Percentiles rank a stretch among this genome's conserved stretches.
Conservation (phyloP, 2,797 vertebrate species). For the Bufotes viridis region DNA sequence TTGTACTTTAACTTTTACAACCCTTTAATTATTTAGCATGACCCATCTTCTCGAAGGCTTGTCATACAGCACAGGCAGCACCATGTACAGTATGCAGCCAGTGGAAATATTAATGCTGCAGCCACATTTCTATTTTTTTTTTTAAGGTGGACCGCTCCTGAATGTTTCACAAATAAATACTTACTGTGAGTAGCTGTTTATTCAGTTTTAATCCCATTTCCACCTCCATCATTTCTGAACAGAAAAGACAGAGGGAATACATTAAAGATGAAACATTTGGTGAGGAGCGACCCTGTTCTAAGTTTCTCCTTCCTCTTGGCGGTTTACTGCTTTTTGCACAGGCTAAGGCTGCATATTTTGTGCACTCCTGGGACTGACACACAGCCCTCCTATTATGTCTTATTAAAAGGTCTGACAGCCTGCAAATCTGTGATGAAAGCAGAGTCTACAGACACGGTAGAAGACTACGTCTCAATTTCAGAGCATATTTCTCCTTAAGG, state of each 20-base stretch:
- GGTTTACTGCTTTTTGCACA: conserved; percentile 66
- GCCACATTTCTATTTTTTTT: background rate
- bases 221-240: conserved; percentile 41
- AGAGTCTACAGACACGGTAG: conserved; percentile 57
- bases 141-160: background rate
- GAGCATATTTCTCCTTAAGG: conserved; percentile 17
- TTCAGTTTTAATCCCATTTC: conserved; percentile 50
- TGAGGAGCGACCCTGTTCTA: conserved; percentile 7
- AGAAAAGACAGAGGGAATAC: conserved; percentile 41
- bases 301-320: conserved; percentile 50
- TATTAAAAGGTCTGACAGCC: conserved; percentile 66
- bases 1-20: background rate
- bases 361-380: conserved; percentile 63
- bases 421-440: conserved; percentile 64
- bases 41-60: background rate
- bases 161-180: conserved; percentile 27
- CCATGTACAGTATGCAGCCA: background rate
- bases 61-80: background rate
- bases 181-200: conserved; percentile 39
- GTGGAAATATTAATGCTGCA: background rate
- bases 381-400: conserved; percentile 65
- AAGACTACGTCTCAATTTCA: conserved; percentile 39
- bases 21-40: background rate
- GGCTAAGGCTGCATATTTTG: conserved; percentile 63
- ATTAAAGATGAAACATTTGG: conserved; percentile 43